Evolutionary conservation across 92 coral and sea anemone species (phyloP), one percentile per base, ranked within the genome.

Genomic region (Hydrozoanthus gracilis): DNA sequence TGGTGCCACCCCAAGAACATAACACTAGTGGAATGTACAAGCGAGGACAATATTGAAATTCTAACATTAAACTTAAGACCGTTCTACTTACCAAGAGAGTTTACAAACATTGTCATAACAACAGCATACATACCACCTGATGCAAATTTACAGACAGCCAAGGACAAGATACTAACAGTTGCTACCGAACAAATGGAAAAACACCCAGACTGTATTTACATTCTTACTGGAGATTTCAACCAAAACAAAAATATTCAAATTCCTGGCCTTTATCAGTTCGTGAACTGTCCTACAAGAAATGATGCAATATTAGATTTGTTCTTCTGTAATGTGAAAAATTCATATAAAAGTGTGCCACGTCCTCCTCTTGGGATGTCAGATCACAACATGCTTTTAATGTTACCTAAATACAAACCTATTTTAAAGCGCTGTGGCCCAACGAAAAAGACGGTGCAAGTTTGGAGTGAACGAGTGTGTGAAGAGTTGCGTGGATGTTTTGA

Each of bases 361-460:
- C 69, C 69, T 64, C 69, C 69, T 64, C 69, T 64, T 64, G 69
- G 69, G 69, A 64, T 64, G 69, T 64, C 69, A 64, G 69, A 64
- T 64, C 69, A 64, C 69, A 64, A 64, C 69, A 64, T 64, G 69
- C 69, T 64, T 64, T 64, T 64, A 64, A 64, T 64, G 69, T 64
- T 64, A 64, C 69, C 69, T 64, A 64, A 64, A 64, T 64, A 64
- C 69, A 64, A 64, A 64, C 69, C 69, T 64, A 64, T 64, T 64
- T 64, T 64, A 64, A 64, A 64, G 69, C 69, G 69, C 69, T 64
- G 69, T 64, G 69, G 69, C 69, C 69, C 69, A 64, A 64, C 69
- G 69, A 64, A 64, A 64, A 64, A 64, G 69, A 64, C 69, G 69
- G 69, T 64, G 69, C 69, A 64, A 64, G 69, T 64, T 64, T 64